Evolutionary conservation across 2,888 invertebrate genomes (phyloP).

Genomic region (Marronus borbonicus): DNA sequence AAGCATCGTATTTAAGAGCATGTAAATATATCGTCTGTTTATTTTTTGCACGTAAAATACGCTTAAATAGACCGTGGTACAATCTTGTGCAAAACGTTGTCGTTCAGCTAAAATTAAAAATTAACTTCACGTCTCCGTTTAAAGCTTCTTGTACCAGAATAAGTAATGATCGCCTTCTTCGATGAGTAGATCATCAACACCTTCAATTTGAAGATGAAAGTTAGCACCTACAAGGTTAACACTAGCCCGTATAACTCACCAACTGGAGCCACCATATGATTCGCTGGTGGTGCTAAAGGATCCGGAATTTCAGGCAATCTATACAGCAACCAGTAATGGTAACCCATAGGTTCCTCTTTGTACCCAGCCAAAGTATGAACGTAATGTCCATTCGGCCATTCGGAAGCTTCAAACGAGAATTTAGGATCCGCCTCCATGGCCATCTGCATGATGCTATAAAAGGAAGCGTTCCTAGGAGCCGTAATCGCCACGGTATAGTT

Average conservation of each 20-base stretch:
- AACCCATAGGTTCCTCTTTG: slow-evolving; percentile 87
- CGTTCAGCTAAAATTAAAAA: not conserved
- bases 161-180: slow-evolving; percentile 92
- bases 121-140: slow-evolving; percentile 65
- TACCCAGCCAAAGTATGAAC: slow-evolving; percentile 88
- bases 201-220: slow-evolving; percentile 71
- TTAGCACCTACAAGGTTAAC: too few relatives aligned
- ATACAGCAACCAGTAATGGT: slow-evolving; percentile 92
- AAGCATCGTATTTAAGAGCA: not conserved
- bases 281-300: slow-evolving; percentile 86
- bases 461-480: slow-evolving; percentile 81
- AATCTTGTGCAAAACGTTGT: slow-evolving; percentile 21
- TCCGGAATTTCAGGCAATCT: slow-evolving; percentile 86
- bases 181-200: slow-evolving; percentile 89
- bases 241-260: slow-evolving; percentile 73
- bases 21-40: too few relatives aligned
- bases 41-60: slow-evolving; percentile 14
- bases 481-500: slow-evolving; percentile 84
- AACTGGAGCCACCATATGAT: slow-evolving; percentile 90
- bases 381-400: slow-evolving; percentile 95
- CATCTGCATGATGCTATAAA: slow-evolving; percentile 81
- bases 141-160: slow-evolving; percentile 95
- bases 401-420: slow-evolving; percentile 78
- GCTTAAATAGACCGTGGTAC: not conserved
- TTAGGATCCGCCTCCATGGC: slow-evolving; percentile 85